Base-by-base conservation (phyloP, 1,140 invertebrate species). In the Vanessa atalanta region DNA sequence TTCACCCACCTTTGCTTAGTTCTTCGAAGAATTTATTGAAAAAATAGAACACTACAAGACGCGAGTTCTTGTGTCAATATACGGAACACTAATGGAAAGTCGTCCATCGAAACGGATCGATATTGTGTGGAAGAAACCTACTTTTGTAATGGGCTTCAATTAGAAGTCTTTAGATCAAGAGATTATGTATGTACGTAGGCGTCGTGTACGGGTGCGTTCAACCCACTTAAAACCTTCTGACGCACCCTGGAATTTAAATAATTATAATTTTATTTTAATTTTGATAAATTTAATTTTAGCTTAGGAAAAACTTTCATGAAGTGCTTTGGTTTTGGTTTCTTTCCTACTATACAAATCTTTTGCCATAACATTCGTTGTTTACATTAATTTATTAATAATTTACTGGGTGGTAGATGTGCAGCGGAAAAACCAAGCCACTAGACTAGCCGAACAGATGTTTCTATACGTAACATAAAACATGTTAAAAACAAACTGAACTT, bases 41-140 rank as follows among this genome's bases (percentile, higher is more conserved):
- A 43, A 43, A 43, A 43, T 15, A 50, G 13, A 50, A 9, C 48
- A 53, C 50, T n/a, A 14, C 6, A 16, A n/a, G 7, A 53, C 50
- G n/a, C 50, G 50, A 53, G 50, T 8, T 15, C 50, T n/a, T 16
- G 13, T 16, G 11, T 23, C 53, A 0, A n/a, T 23, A 57, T 57
- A 57, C 53, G 53, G 53, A 57, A 57, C 53, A 57, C 53, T 57
- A 57, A 57, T 57, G 20, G 53, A 23, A 57, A 57, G 53, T 11
- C 16, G n/a, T 57, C 53, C 53, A 57, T 3, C 53, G 53, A 57
- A 57, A 57, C 53, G 53, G n/a, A 57, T 57, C 53, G 53, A 57
- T 57, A 57, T 57, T 23, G 53, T 57, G 53, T 57, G 53, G 53
- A 57, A 57, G 53, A 57, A 57, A 57, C 53, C 53, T 13, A 57